A percentile compares a stretch with the other conserved stretches of the same genome.
phyloP scores from a whole-genome alignment of 2,113 vertebrate species.

The Tor tambroides region DNA sequence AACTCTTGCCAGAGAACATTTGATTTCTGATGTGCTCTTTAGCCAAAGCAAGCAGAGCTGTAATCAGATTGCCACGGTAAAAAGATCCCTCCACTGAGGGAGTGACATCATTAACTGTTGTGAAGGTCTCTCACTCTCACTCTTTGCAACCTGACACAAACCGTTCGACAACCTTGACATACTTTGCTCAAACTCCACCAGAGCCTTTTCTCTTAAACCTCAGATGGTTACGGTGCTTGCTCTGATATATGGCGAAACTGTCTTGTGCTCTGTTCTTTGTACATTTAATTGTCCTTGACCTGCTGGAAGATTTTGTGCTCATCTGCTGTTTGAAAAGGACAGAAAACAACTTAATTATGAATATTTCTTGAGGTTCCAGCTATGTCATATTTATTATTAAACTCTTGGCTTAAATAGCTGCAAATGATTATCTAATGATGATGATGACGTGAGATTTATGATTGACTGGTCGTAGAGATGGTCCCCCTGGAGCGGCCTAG shows the following conservation, averaged over 20 bases:
- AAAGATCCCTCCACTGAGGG: conserved; percentile 44
- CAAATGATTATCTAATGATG: conserved; percentile 14
- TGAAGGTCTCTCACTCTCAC: conserved; percentile 26
- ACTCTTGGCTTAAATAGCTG: conserved; percentile 18
- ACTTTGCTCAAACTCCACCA: background rate
- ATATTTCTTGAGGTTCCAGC: background rate
- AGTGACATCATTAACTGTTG: conserved; percentile 44
- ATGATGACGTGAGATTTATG: conserved; percentile 19
- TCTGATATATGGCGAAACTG: too few species aligned
- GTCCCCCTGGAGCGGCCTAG: background rate
- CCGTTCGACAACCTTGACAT: background rate
- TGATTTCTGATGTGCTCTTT: conserved; percentile 46
- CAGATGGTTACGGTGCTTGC: too few species aligned
- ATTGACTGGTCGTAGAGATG: background rate
- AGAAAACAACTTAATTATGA: background rate
- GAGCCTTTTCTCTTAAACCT: background rate
- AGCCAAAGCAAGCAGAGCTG: conserved; percentile 50
- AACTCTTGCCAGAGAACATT: conserved; percentile 49
- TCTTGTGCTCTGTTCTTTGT: too few species aligned
- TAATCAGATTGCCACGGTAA: conserved; percentile 55
- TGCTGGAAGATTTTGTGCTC: too few species aligned
- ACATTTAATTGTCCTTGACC: too few species aligned
- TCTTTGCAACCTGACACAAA: conserved; percentile 22
- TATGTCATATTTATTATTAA: conserved; percentile 13
- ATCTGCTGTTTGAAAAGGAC: too few species aligned